phyloP scores from a whole-genome alignment of 2,797 vertebrate genomes.

The Podarcis siculus region DNA sequence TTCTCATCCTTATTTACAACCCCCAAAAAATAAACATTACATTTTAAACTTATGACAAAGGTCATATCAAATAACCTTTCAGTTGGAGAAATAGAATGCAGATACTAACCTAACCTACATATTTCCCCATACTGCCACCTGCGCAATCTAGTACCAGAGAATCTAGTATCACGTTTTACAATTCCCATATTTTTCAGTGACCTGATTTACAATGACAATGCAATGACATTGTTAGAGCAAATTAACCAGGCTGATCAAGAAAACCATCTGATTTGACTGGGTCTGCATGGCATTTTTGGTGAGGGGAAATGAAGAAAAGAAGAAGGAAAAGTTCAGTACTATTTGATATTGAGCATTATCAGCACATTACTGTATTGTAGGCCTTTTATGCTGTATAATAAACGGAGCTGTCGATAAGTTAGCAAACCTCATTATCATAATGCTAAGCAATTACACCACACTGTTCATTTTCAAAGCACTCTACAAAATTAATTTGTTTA shows the following conservation, averaged over 20 bases:
- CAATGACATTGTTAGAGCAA: not conserved
- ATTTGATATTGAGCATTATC: not conserved
- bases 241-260: conserved; percentile 23
- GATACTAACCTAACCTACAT: not conserved
- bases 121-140: not conserved
- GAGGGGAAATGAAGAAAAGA: not conserved
- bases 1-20: not conserved
- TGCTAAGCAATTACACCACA: not conserved
- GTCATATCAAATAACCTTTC: not conserved
- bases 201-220: not conserved
- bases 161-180: not conserved
- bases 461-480: conserved; percentile 2
- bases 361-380: not conserved
- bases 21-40: not conserved
- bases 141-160: not conserved
- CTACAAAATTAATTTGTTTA: conserved; percentile 4
- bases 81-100: not conserved
- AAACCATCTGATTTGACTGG: not conserved
- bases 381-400: not conserved
- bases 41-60: not conserved
- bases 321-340: not conserved
- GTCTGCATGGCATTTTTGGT: not conserved
- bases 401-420: not conserved
- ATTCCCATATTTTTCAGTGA: not conserved
- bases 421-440: conserved; percentile 20